Evolutionary conservation across 2,888 invertebrate genomes (phyloP).

Genomic region (Tiliacea aurago): DNA sequence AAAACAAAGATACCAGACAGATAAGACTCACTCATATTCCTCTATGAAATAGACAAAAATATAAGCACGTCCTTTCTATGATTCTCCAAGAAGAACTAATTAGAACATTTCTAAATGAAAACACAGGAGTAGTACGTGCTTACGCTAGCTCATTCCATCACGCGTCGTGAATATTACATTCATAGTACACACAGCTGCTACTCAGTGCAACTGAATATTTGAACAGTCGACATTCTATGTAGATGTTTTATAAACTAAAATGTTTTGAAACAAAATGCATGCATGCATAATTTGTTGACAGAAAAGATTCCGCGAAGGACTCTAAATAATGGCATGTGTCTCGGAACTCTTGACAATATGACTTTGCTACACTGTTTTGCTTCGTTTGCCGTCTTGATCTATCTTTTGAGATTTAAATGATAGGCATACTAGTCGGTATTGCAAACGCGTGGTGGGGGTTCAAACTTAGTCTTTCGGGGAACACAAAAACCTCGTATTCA

Average conservation of each 20-base stretch:
- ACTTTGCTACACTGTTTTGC: no score
- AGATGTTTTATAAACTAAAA: conserved; percentile 1
- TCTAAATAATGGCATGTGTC: no score
- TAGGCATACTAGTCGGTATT: no score
- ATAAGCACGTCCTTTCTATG: background rate
- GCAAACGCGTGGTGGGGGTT: no score
- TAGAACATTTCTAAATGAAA: background rate
- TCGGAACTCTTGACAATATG: no score
- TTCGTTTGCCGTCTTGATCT: no score
- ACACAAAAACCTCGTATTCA: no score
- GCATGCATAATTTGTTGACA: background rate
- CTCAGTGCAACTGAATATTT: conserved; percentile 7
- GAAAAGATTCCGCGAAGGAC: background rate
- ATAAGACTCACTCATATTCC: background rate
- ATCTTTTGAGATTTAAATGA: no score
- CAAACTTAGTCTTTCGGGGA: no score
- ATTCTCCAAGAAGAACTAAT: background rate
- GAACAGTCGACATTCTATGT: background rate
- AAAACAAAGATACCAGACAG: background rate
- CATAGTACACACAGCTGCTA: conserved; percentile 16
- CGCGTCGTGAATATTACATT: conserved; percentile 37
- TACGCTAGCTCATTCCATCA: conserved; percentile 28
- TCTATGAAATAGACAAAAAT: background rate
- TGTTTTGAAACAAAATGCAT: background rate
- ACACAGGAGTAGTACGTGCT: conserved; percentile 10